Base-by-base conservation (phyloP, 2,888 invertebrate species). In the Diarsia brunnea region DNA sequence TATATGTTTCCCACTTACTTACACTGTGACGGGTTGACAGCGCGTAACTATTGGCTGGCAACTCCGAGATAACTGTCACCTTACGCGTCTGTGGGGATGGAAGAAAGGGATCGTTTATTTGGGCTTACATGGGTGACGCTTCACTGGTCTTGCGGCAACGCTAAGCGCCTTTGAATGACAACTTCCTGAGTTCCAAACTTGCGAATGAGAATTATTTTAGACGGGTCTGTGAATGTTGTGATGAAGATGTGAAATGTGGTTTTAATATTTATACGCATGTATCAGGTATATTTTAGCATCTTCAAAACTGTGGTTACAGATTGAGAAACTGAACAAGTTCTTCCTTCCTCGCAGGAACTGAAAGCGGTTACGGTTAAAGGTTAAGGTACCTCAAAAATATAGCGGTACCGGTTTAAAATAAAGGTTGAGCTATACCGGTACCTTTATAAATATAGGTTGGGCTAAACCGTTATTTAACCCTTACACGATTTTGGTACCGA, bases 81-180 rank as follows among this genome's bases (percentile, higher is more conserved):
- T 87, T 73, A 61, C 68, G 73, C 27, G 31, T 16, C 51, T 60
- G 55, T 66, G 63, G 51, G 74, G 49, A 64, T 66, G 61, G 69
- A 82, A 87, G 74, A 81, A 79, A 79, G 61, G 73, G 78, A 78
- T 84, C 88, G 74, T 88, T 81, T 84, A 81, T 87, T 85, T 75
- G 63, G 75, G 82, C 82, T 85, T 80, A 79, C 69, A 75, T 66
- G 63, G 27, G 27, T 63, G 80, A 80, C 69, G 68, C 53, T 81
- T 69, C 65, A 19, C 31, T 75, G 75, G 69, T 68, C 55, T 63
- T 51, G 78, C 53, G 76, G 78, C 72, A 75, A 72, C 14, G 38
- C 21, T 53, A 69, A 75, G 66, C 74, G 63, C 66, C 58, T 82
- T 75, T 72, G 77, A 78, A 73, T 78, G 75, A 87, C 65, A 77